These are phyloP conservation scores for Xestia sexstrigata DNA, from an alignment of 2,888 invertebrate genomes.

Conservation along the genomic window DNA sequence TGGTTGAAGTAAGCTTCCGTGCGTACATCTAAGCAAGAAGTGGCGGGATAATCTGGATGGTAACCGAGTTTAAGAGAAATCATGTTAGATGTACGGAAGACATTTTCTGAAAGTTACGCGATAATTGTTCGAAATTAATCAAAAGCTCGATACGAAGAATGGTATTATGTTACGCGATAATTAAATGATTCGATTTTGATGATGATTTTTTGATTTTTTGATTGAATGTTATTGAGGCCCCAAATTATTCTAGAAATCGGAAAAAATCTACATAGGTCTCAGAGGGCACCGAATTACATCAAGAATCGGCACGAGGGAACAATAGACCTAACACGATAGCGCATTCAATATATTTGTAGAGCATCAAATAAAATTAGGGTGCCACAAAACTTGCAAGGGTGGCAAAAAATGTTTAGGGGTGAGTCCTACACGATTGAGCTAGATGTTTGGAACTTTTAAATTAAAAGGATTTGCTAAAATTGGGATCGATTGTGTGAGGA, in stretches of 20 bases:
- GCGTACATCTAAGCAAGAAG: not conserved
- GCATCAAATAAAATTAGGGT: slow-evolving; percentile 41
- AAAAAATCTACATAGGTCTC: not conserved
- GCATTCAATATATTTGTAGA: slow-evolving; percentile 18
- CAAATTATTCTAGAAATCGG: not conserved
- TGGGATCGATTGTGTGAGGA: not conserved
- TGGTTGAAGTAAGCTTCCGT: not conserved
- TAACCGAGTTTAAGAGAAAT: not conserved
- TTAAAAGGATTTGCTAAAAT: slow-evolving; percentile 19
- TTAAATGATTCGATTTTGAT: not conserved
- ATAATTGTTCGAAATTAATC: not conserved
- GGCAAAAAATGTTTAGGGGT: slow-evolving; percentile 26
- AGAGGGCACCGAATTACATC: not conserved
- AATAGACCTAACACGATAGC: not conserved
- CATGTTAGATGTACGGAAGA: not conserved
- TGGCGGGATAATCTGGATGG: not conserved
- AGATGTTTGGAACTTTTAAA: slow-evolving; percentile 28
- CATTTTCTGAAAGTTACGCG: not conserved
- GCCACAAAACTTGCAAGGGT: slow-evolving; percentile 32
- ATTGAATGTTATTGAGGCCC: not conserved
- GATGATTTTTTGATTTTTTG: too few relatives aligned
- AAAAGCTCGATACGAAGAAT: not conserved
- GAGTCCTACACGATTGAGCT: slow-evolving; percentile 11
- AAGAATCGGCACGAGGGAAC: slow-evolving; percentile 2
- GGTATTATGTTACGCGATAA: not conserved